Conservation (phyloP, 2,888 invertebrate species). For the Tenodera sinensis region DNA sequence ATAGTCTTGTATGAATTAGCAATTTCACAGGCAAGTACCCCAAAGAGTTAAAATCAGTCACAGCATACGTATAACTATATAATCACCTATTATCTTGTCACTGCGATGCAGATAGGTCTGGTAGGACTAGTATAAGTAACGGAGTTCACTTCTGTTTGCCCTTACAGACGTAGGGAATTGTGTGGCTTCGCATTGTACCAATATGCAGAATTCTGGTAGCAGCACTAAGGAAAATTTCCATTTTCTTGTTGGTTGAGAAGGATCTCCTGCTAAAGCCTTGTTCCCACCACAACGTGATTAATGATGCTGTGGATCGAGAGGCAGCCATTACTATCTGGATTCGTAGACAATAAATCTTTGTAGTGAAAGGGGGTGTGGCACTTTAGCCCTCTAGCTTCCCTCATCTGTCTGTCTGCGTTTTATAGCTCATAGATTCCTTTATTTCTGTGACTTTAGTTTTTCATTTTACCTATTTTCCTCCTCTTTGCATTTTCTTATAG, state of each 20-base stretch:
- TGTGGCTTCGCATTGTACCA: background rate
- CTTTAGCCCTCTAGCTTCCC: background rate
- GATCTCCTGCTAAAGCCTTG: background rate
- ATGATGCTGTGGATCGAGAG: background rate
- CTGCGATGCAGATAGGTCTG: too few species aligned
- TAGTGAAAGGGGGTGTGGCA: background rate
- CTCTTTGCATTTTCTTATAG: background rate
- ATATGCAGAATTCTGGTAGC: background rate
- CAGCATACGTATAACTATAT: too few species aligned
- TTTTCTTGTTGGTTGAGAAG: background rate
- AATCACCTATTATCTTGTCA: too few species aligned
- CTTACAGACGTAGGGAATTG: too few species aligned
- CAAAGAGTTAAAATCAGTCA: too few species aligned
- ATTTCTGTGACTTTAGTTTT: background rate
- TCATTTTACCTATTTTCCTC: background rate
- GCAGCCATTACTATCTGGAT: background rate
- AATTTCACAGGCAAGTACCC: too few species aligned
- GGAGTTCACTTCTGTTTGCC: too few species aligned
- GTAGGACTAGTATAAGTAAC: too few species aligned
- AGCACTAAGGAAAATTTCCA: background rate
- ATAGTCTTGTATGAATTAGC: too few species aligned
- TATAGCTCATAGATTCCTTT: background rate
- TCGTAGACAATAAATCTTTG: background rate
- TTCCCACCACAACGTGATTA: background rate
- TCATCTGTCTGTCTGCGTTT: background rate